These are phyloP conservation scores for Papilio polytes DNA, from an alignment of 1,140 invertebrate species.

Conservation along the genomic window DNA sequence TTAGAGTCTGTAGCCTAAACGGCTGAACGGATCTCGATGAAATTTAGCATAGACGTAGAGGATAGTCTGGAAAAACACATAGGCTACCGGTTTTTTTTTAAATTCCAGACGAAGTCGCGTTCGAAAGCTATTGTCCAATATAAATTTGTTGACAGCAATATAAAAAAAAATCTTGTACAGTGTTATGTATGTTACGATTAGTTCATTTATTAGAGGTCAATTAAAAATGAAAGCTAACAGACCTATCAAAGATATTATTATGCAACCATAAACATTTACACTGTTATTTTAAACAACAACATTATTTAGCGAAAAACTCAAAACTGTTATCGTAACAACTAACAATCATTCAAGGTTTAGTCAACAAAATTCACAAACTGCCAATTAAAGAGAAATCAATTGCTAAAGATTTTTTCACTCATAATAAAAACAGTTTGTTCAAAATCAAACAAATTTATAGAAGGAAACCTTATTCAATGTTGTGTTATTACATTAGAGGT, in stretches of 20 bases:
- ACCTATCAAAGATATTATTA: neutral
- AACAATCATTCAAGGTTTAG: neutral
- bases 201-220: neutral
- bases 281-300: neutral
- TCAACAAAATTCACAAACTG: neutral
- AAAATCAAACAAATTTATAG: neutral
- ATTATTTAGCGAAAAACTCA: neutral
- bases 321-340: neutral
- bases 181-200: neutral
- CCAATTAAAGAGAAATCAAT: conserved; percentile 11
- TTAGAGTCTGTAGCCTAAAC: too few relatives aligned
- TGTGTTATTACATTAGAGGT: neutral
- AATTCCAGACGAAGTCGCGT: too few relatives aligned
- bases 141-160: neutral
- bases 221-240: neutral
- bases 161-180: too few relatives aligned
- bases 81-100: too few relatives aligned
- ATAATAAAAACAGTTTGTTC: neutral
- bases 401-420: neutral
- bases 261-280: neutral
- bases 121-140: neutral
- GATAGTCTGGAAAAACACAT: too few relatives aligned
- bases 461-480: neutral
- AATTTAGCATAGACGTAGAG: too few relatives aligned
- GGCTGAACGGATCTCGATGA: too few relatives aligned